phyloP scores from a whole-genome alignment of 2,888 invertebrate species.

The Drosophila vallismaia region DNA sequence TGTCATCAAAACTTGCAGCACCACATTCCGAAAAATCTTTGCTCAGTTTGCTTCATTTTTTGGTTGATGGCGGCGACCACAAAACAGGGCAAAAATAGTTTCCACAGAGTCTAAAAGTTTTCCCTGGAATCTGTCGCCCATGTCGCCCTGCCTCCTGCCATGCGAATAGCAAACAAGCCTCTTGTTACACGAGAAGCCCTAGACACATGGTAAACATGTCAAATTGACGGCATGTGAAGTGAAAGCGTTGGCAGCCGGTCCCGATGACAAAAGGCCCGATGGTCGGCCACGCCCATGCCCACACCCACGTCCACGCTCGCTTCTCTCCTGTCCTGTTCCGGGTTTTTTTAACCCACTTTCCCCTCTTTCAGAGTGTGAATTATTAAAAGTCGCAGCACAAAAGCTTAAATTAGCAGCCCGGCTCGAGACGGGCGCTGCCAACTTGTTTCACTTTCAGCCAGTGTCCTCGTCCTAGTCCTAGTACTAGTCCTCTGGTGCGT shows the following conservation, averaged over 20 bases:
- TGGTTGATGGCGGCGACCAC: slow-evolving; percentile 15
- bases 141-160: slow-evolving; percentile 6
- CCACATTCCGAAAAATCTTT: slow-evolving; percentile 24
- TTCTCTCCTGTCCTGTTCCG: slow-evolving; percentile 7
- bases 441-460: slow-evolving; percentile 75
- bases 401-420: slow-evolving; percentile 71
- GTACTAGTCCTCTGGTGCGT: not conserved
- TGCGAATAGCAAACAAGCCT: slow-evolving; percentile 52
- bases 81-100: slow-evolving; percentile 30
- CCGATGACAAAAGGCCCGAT: slow-evolving; percentile 65
- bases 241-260: slow-evolving; percentile 68
- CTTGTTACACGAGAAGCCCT: slow-evolving; percentile 68
- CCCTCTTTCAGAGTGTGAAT: slow-evolving; percentile 55
- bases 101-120: slow-evolving; percentile 38
- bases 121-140: slow-evolving; percentile 30
- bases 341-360: slow-evolving; percentile 69
- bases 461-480: slow-evolving; percentile 39
- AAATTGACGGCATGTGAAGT: slow-evolving; percentile 74
- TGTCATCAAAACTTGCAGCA: slow-evolving; percentile 56
- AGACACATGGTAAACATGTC: slow-evolving; percentile 80
- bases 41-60: slow-evolving; percentile 1
- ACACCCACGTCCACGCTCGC: slow-evolving; percentile 15
- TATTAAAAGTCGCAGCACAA: slow-evolving; percentile 71
- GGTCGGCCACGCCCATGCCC: slow-evolving; percentile 39
- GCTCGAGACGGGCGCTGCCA: slow-evolving; percentile 20